A percentile compares a stretch with the other conserved stretches of the same genome.
These are phyloP conservation scores for Galeruca laticollis DNA, from an alignment of 2,888 invertebrate species.

Conservation along the genomic window DNA sequence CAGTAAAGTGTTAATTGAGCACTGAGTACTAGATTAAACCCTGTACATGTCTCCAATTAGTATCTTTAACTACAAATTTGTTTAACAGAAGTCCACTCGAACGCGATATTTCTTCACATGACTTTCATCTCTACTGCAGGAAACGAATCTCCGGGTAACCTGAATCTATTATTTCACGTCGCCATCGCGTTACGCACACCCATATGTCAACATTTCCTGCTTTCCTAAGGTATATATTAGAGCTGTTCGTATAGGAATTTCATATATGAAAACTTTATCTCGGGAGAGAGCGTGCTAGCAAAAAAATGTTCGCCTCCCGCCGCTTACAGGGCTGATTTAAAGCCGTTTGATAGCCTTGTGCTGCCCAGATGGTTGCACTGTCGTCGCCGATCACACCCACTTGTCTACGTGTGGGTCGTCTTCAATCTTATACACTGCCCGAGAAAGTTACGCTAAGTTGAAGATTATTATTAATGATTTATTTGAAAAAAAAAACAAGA, in stretches of 20 bases:
- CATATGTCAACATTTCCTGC: constrained; percentile 22
- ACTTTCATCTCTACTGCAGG: constrained; percentile 16
- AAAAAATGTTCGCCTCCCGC: constrained; percentile 32
- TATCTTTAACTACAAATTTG: not conserved
- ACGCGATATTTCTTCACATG: not conserved
- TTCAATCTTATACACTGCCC: constrained; percentile 24
- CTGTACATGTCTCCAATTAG: not conserved
- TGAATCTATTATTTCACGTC: constrained; percentile 10
- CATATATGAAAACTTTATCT: constrained; percentile 10
- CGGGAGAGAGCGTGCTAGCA: constrained; percentile 20
- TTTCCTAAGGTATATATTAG: constrained; percentile 17
- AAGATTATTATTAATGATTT: too few relatives aligned
- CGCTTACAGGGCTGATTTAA: constrained; percentile 28
- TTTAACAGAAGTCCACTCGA: not conserved
- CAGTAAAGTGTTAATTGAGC: not conserved
- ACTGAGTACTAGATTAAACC: not conserved
- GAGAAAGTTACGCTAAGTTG: not conserved
- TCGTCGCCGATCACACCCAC: constrained; percentile 46
- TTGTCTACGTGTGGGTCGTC: constrained; percentile 49
- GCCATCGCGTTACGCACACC: constrained; percentile 13
- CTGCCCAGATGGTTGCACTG: constrained; percentile 41
- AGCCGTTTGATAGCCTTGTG: constrained; percentile 43
- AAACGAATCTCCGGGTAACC: constrained; percentile 10
- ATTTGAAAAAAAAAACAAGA: too few relatives aligned
- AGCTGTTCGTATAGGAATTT: not conserved